phyloP scores from a whole-genome alignment of 2,797 vertebrate species.

The Phrynocephalus guinanensis region DNA sequence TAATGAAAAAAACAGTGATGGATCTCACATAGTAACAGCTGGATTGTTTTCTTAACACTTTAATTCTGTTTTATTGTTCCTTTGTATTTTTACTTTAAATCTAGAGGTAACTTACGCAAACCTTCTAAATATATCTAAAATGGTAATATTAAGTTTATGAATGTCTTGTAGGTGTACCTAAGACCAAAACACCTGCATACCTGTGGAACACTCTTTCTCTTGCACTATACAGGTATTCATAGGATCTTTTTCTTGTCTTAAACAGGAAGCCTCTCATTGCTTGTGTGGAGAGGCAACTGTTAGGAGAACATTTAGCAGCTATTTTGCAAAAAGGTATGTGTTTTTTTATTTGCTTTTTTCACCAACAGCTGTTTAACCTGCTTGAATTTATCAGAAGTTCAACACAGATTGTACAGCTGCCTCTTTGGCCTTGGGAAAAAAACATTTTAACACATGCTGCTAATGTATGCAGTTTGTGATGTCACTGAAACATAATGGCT shows the following conservation, averaged over 20 bases:
- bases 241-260: conserved; percentile 43
- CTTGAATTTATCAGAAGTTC: conserved; percentile 6
- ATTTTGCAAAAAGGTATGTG: conserved; percentile 84
- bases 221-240: conserved; percentile 4
- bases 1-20: neutral
- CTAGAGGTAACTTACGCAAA: neutral
- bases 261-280: conserved; percentile 82
- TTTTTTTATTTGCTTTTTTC: neutral
- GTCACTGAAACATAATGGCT: neutral
- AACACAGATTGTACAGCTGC: neutral
- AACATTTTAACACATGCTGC: neutral
- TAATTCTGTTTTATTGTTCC: neutral
- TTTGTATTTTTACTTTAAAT: neutral
- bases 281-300: conserved; percentile 84
- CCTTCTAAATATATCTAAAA: neutral
- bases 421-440: conserved; percentile 2
- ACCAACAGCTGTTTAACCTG: neutral
- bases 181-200: conserved; percentile 6
- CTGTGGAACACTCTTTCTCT: neutral
- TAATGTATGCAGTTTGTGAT: neutral
- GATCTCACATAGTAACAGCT: neutral
- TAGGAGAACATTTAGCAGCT: conserved; percentile 83
- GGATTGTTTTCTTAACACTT: neutral
- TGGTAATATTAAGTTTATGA: neutral
- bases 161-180: neutral